Evolutionary conservation across 2,797 vertebrate genomes (phyloP).

Genomic region (Eulemur mongoz): DNA sequence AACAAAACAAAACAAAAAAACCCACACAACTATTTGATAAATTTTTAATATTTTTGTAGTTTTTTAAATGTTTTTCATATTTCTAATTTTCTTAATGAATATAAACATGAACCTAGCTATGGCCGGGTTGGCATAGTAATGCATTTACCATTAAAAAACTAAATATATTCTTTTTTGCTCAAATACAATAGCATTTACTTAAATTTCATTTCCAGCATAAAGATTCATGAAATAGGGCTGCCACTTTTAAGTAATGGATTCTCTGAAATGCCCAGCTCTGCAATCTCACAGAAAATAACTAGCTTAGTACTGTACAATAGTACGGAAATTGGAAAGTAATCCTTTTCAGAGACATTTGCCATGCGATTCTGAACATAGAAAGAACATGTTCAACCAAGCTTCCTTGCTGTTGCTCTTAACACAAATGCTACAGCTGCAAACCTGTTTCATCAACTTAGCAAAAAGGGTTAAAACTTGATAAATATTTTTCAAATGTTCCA

Average conservation of each 20-base stretch:
- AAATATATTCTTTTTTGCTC: slow-evolving; percentile 42
- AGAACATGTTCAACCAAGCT: slow-evolving; percentile 48
- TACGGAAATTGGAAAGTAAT: slow-evolving; percentile 65
- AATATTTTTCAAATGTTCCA: slow-evolving; percentile 82
- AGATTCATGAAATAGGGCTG: slow-evolving; percentile 22
- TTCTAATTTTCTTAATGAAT: slow-evolving; percentile 54
- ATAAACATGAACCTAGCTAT: background rate
- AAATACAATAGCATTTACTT: slow-evolving; percentile 34
- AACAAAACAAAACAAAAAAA: background rate
- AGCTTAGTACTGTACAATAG: slow-evolving; percentile 30
- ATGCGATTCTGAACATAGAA: slow-evolving; percentile 50
- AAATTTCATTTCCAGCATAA: slow-evolving; percentile 46
- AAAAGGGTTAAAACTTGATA: slow-evolving; percentile 84
- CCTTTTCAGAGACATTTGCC: slow-evolving; percentile 35
- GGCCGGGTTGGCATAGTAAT: slow-evolving; percentile 14
- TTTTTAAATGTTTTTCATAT: slow-evolving; percentile 9
- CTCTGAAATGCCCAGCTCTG: slow-evolving; percentile 33
- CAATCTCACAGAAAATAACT: slow-evolving; percentile 67
- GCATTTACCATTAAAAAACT: slow-evolving; percentile 36
- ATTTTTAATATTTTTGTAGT: slow-evolving; percentile 26
- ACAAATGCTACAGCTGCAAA: accelerated
- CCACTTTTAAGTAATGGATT: slow-evolving; percentile 52
- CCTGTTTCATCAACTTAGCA: background rate
- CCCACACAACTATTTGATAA: background rate
- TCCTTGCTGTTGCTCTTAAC: slow-evolving; percentile 1